These are phyloP conservation scores for Polypterus bichir DNA, from an alignment of 2,113 vertebrate genomes.

Conservation along the genomic window DNA sequence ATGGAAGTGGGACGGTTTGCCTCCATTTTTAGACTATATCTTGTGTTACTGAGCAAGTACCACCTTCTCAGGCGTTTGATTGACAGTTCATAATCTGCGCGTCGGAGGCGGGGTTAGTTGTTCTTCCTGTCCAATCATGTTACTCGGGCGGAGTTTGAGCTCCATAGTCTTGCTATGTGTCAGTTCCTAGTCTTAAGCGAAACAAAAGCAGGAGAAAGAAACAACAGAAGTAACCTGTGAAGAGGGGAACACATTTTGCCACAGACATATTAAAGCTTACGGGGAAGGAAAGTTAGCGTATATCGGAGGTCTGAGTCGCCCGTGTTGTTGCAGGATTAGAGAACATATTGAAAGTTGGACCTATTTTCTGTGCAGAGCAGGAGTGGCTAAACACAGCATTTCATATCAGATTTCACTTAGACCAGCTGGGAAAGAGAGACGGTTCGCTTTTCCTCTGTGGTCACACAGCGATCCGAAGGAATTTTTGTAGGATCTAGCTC, in stretches of 20 bases:
- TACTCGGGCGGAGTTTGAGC: conserved; percentile 37
- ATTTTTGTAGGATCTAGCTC: conserved; percentile 47
- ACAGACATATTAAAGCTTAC: conserved; percentile 1
- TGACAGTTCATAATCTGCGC: conserved; percentile 37
- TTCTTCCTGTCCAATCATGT: conserved; percentile 37
- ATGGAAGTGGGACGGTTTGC: too few species aligned
- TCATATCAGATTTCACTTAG: conserved; percentile 49
- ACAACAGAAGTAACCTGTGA: conserved; percentile 41
- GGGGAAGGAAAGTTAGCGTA: conserved; percentile 8
- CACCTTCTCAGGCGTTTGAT: conserved; percentile 33
- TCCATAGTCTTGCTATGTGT: conserved; percentile 39
- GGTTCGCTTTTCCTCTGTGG: conserved; percentile 28
- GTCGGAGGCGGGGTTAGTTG: conserved; percentile 43
- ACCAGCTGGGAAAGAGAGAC: conserved; percentile 37
- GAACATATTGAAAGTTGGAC: conserved; percentile 30
- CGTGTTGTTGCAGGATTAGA: conserved; percentile 29
- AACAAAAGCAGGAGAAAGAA: conserved; percentile 55
- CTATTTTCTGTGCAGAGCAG: conserved; percentile 27
- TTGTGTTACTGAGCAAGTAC: conserved; percentile 41
- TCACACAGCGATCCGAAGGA: conserved; percentile 30
- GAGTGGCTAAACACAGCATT: conserved; percentile 38
- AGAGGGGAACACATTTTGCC: conserved; percentile 17
- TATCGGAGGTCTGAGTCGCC: neutral
- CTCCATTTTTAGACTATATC: too few species aligned
- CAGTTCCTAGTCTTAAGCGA: conserved; percentile 50